Percentiles rank a stretch among this genome's conserved stretches.
Evolutionary conservation across 2,113 vertebrate genomes (phyloP).

Genomic region (Leptobrachium ailaonicum): DNA sequence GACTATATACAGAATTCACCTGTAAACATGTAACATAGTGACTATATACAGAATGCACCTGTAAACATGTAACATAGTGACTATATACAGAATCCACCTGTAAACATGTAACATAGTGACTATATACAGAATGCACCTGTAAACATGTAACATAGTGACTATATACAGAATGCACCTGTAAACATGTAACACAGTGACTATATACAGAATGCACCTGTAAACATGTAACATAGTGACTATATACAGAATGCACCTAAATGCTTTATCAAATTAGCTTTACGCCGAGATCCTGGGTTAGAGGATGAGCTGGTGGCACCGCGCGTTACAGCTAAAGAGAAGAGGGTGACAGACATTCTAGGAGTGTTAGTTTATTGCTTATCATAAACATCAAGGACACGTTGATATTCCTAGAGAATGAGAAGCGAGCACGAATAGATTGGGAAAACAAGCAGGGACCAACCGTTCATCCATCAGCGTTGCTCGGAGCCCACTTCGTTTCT

Average conservation of each 20-base stretch:
- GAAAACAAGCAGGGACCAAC: slow-evolving; percentile 12
- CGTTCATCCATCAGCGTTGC: slow-evolving; percentile 1
- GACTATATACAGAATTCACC: too few relatives aligned
- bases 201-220: too few relatives aligned
- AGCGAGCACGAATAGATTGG: slow-evolving; percentile 14
- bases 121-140: too few relatives aligned
- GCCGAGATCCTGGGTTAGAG: slow-evolving; percentile 43
- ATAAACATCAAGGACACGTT: slow-evolving; percentile 49
- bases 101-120: too few relatives aligned
- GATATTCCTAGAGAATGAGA: slow-evolving; percentile 46
- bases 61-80: too few relatives aligned
- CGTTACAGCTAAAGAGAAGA: slow-evolving; percentile 51
- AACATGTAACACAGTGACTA: too few relatives aligned
- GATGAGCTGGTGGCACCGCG: slow-evolving; percentile 35
- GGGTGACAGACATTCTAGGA: slow-evolving; percentile 52
- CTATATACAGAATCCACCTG: too few relatives aligned
- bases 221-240: too few relatives aligned
- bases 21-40: too few relatives aligned
- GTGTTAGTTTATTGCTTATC: slow-evolving; percentile 48
- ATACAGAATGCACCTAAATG: slow-evolving; percentile 58
- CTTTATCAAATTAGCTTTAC: slow-evolving; percentile 66
- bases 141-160: too few relatives aligned
- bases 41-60: too few relatives aligned
- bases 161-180: too few relatives aligned
- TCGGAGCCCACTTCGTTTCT: slow-evolving; percentile 4